These are phyloP conservation scores for Hirundo rustica DNA, from an alignment of 2,797 vertebrate genomes.

Conservation along the genomic window DNA sequence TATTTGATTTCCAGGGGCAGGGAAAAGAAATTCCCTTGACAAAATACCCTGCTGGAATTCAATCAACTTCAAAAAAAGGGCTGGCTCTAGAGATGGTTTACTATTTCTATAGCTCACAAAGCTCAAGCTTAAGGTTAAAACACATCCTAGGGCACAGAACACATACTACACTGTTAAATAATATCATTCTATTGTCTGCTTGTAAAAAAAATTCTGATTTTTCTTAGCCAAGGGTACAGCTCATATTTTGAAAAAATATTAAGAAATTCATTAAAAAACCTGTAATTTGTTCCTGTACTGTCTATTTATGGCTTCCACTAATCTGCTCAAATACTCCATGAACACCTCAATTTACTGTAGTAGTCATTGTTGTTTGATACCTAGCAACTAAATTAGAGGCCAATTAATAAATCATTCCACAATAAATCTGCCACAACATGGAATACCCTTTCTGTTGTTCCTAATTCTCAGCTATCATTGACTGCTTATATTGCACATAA, in stretches of 20 bases:
- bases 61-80: background rate
- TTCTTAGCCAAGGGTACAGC: background rate
- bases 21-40: background rate
- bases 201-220: background rate
- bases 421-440: background rate
- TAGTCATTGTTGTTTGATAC: background rate
- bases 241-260: background rate
- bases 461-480: conserved; percentile 6
- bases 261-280: background rate
- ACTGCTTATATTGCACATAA: background rate
- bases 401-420: conserved; percentile 39
- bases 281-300: background rate
- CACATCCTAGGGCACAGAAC: background rate
- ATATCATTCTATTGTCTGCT: background rate
- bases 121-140: background rate
- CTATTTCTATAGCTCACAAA: background rate
- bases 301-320: background rate
- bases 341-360: background rate
- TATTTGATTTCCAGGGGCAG: background rate
- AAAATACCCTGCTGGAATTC: background rate
- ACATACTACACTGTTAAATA: background rate
- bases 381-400: conserved; percentile 5
- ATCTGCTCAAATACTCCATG: background rate
- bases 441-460: conserved; percentile 7
- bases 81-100: background rate